Evolutionary conservation across 2,888 invertebrate species (phyloP), one percentile per base, ranked within the genome.

Genomic region (Rugalucina vietnamica): DNA sequence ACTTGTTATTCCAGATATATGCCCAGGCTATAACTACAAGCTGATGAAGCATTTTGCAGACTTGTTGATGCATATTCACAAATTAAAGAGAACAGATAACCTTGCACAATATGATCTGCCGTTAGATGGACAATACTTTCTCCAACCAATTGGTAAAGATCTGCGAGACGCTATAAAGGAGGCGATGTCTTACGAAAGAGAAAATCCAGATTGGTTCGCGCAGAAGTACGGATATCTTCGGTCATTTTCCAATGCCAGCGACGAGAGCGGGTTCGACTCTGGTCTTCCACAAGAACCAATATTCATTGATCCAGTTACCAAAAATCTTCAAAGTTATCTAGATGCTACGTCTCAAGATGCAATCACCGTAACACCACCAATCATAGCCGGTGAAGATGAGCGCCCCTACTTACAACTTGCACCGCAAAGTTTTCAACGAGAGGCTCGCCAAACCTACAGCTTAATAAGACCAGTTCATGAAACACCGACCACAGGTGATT

Each of bases 11-110:
- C 82, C 85, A 0, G 88, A 88, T 50, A 86, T 86, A 24, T 84
- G 85, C 39, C 81, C 85, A 8, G 88, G 88, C 0, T 88, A 83
- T 54, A 86, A 81, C 49, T 88, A 86, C 74, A 77, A 79, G 36
- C 79, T 88, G 18, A 83, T 82, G 80, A 88, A 88, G 71, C 77
- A 88, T 79, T 88, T 88, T 37, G 76, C 81, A 8, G 86, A 88
- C 39, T 86, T 88, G 34, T 79, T 88, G 12, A 72, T 86, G 24
- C 86, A 86, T 71, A 78, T 86, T 57, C 88, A 88, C 54, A 76
- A 84, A 43, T n/a, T 88, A n/a, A 73, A 78, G 27, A 70, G 87
- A 21, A 81, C 87, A 1, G 84, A 87, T 39, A 78, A 87, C n/a
- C 65, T 87, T 29, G 72, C 78, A 3, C 54, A 70, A 12, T 87